Conservation (phyloP, 2,113 vertebrate species). For the Sylvilagus bachmani region DNA sequence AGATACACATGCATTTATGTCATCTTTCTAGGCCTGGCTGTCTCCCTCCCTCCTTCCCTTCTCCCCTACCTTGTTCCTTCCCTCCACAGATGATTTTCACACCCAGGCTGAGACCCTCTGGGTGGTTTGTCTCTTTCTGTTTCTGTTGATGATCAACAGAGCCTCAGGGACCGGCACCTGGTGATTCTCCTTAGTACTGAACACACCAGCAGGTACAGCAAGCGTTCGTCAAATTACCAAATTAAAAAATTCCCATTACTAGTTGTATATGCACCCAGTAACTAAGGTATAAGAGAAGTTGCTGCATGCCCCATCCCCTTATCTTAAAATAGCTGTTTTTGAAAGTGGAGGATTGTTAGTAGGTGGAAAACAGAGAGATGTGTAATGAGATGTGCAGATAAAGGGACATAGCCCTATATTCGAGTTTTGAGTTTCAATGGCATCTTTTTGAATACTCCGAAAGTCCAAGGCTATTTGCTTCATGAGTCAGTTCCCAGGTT, state of each 20-base stretch:
- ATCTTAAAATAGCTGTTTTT: neutral
- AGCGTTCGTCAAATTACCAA: neutral
- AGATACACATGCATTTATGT: neutral
- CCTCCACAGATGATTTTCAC: neutral
- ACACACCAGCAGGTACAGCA: neutral
- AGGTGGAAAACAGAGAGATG: neutral
- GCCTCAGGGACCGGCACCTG: accelerated
- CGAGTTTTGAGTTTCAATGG: neutral
- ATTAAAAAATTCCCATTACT: neutral
- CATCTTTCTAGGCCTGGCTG: neutral
- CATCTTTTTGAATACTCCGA: neutral
- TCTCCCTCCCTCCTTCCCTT: neutral
- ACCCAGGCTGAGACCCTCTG: neutral
- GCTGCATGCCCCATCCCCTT: neutral
- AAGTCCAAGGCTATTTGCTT: neutral
- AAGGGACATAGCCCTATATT: neutral
- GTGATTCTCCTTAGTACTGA: neutral
- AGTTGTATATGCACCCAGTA: neutral
- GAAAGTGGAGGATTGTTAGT: neutral
- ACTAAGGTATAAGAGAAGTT: neutral
- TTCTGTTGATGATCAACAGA: neutral
- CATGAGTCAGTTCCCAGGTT: neutral
- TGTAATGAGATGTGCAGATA: too few species aligned
- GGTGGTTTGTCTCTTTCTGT: neutral
- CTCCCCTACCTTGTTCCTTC: neutral